Evolutionary conservation across 2,113 vertebrate genomes (phyloP).

Genomic region (Nibea coibor): DNA sequence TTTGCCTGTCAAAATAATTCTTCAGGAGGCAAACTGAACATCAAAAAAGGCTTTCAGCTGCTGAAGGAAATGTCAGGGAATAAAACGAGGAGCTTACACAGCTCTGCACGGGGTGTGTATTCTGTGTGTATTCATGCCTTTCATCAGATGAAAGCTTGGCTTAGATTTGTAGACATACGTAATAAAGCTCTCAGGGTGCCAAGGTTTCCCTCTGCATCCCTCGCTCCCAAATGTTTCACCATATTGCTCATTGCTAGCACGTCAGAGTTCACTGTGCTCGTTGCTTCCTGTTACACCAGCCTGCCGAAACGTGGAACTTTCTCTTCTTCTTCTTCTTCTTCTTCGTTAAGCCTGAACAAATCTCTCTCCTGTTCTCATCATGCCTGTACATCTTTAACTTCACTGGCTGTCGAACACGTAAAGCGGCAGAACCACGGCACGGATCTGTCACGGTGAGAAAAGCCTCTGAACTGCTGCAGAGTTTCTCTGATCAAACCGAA

Average conservation of each 20-base stretch:
- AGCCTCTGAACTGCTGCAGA: not conserved
- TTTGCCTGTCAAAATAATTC: slow-evolving; percentile 35
- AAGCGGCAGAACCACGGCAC: not conserved
- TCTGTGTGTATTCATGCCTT: slow-evolving; percentile 24
- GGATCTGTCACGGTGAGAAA: not conserved
- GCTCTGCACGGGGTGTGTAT: slow-evolving; percentile 9
- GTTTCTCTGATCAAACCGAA: not conserved
- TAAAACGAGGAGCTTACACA: slow-evolving; percentile 10
- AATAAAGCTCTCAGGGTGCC: slow-evolving; percentile 35
- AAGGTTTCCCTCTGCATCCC: slow-evolving; percentile 8
- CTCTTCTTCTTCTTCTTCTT: not conserved
- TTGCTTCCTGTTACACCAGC: not conserved
- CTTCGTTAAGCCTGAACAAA: slow-evolving; percentile 4
- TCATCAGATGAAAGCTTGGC: slow-evolving; percentile 54
- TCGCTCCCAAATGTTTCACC: slow-evolving; percentile 15
- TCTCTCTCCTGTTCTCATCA: slow-evolving; percentile 1
- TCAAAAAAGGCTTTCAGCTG: slow-evolving; percentile 58
- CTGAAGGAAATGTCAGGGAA: slow-evolving; percentile 41
- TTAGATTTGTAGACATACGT: slow-evolving; percentile 46
- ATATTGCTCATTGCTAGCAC: slow-evolving; percentile 11
- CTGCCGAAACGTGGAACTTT: not conserved
- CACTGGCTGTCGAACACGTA: not conserved
- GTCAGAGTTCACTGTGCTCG: not conserved
- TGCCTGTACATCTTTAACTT: not conserved
- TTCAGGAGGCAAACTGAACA: slow-evolving; percentile 43